Conservation (phyloP, 2,888 invertebrate genomes). For the Drosophila monieri region DNA sequence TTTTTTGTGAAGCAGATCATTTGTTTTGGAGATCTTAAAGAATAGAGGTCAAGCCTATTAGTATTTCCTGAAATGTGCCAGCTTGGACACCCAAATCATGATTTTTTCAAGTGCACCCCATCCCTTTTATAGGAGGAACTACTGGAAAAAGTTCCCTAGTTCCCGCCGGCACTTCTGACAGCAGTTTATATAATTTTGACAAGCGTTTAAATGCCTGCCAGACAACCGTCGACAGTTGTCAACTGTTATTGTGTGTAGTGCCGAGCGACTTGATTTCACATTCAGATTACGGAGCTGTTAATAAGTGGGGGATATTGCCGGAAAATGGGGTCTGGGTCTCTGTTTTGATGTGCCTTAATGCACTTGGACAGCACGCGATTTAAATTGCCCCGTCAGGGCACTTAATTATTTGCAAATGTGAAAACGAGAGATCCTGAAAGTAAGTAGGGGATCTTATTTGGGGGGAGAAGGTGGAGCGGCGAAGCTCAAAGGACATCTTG, state of each 20-base stretch:
- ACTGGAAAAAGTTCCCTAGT: conserved; percentile 35
- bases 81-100: neutral
- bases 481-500: conserved; percentile 2
- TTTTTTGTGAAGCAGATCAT: too few relatives aligned
- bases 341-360: conserved; percentile 62
- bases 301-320: conserved; percentile 34
- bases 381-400: conserved; percentile 51
- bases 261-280: conserved; percentile 58
- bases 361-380: conserved; percentile 62
- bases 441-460: conserved; percentile 25
- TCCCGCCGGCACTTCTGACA: conserved; percentile 47
- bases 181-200: conserved; percentile 73
- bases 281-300: conserved; percentile 58
- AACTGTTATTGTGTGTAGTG: conserved; percentile 62
- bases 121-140: conserved; percentile 22
- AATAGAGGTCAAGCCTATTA: neutral
- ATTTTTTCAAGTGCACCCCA: conserved; percentile 17
- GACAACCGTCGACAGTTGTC: conserved; percentile 71
- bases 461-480: neutral
- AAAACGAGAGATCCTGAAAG: conserved; percentile 15
- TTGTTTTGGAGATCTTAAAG: too few relatives aligned
- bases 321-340: conserved; percentile 11
- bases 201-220: conserved; percentile 70
- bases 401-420: conserved; percentile 74
- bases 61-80: neutral